Base-by-base conservation (phyloP, 2,888 invertebrate genomes). In the Tricholauxania praeusta region DNA sequence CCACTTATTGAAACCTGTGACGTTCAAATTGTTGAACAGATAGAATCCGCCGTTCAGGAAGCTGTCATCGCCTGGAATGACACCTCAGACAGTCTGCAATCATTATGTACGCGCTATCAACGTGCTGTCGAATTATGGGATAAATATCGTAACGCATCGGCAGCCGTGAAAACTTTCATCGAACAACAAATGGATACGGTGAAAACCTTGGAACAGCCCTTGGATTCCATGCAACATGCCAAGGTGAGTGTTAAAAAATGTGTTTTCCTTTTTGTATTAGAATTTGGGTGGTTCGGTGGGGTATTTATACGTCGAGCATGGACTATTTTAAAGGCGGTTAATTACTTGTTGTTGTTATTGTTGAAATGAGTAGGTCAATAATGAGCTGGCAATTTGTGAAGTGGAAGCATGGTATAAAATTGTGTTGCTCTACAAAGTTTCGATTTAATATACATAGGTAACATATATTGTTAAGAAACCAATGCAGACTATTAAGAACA, bases 71-170 rank as follows among this genome's bases (percentile, higher is more conserved):
- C 94, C 53, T 95, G 95, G 90, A 91, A 93, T 80, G 93, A 93
- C 81, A 95, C 95, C n/a, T 92, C 93, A 84, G 89, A 90, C 78
- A 93, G 93, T 85, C 90, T 95, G 78, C 91, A 91, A 78, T 92
- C 93, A 79, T 90, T 95, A 79, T 94, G 94, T 86, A 92, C 87
- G 80, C 89, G 92, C 80, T 95, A 95, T 88, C 93, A 94, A 85
- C 91, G 93, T 84, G 95, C 95, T 5, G 94, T 94, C 72, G 91
- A 92, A 65, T 90, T 95, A 74, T 95, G 95, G 95, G 90, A 92
- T 82, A 91, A 92, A 75, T 95, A 95, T 89, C 90, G 92, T 53
- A 93, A 94, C 85, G 93, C 94, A 12, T 93, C 93, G 72, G 93
- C 92, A 60, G 90, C 92, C 47, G 92, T 95, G 75, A 91, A 92